A percentile compares a stretch with the other conserved stretches of the same genome.
Conservation (phyloP, 2,113 vertebrate genomes). For the Cephalopterus ornatus region DNA sequence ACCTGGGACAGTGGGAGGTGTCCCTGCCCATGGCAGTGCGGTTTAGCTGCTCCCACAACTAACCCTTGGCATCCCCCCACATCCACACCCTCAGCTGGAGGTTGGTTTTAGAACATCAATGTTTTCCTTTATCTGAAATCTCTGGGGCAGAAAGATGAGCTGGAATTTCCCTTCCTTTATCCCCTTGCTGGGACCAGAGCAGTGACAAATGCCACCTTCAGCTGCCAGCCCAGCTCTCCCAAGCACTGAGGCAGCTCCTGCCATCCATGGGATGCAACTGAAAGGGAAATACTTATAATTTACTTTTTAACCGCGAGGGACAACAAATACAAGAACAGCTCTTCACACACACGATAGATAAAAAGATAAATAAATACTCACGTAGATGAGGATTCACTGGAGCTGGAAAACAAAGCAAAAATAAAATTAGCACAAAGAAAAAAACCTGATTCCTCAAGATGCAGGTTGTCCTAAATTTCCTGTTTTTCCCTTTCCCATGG, state of each 20-base stretch:
- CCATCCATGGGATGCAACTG: fast-evolving
- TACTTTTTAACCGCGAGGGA: background rate
- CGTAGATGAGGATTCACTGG: constrained; percentile 80
- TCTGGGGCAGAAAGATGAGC: background rate
- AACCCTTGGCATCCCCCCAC: background rate
- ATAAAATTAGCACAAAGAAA: constrained; percentile 9
- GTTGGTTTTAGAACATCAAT: background rate
- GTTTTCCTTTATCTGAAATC: background rate
- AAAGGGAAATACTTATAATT: background rate
- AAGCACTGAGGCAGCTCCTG: background rate
- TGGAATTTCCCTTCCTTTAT: background rate
- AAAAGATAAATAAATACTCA: constrained; percentile 71
- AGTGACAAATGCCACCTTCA: background rate
- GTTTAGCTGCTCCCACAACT: no score
- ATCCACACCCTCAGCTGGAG: background rate
- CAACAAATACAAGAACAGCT: fast-evolving
- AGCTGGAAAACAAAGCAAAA: constrained; percentile 64
- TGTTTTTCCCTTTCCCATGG: no score
- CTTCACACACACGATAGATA: background rate
- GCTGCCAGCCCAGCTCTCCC: no score
- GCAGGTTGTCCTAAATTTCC: background rate
- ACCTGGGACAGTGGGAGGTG: fast-evolving
- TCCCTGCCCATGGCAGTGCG: background rate
- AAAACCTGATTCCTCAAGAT: background rate
- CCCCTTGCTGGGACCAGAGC: background rate